Conservation (phyloP, 2,888 invertebrate genomes). For the Ectobius pallidus region DNA sequence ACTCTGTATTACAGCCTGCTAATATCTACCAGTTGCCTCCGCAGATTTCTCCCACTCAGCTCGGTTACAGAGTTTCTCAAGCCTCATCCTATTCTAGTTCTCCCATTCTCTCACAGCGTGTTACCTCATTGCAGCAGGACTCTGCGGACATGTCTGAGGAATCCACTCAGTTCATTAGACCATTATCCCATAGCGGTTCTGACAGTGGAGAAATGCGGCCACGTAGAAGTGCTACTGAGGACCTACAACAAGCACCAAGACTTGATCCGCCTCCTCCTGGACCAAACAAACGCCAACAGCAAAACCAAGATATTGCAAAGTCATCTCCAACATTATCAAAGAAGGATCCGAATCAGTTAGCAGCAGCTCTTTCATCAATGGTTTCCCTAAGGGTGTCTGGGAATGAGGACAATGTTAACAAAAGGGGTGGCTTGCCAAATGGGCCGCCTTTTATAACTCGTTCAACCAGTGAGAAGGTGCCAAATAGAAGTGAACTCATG, state of each 20-base stretch:
- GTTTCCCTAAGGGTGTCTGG: constrained; percentile 60
- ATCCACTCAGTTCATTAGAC: constrained; percentile 67
- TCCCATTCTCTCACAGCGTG: constrained; percentile 49
- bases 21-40: constrained; percentile 49
- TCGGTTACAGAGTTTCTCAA: constrained; percentile 49
- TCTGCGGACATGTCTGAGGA: constrained; percentile 49
- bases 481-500: constrained; percentile 85
- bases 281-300: constrained; percentile 21
- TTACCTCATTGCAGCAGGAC: not conserved
- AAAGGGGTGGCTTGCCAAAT: constrained; percentile 54
- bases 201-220: constrained; percentile 68
- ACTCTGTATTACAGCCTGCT: constrained; percentile 49
- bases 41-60: constrained; percentile 14
- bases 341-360: constrained; percentile 43
- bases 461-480: constrained; percentile 85
- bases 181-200: constrained; percentile 67
- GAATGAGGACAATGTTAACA: constrained; percentile 52
- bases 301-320: constrained; percentile 47
- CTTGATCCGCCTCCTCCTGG: constrained; percentile 45
- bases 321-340: constrained; percentile 42
- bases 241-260: constrained; percentile 12
- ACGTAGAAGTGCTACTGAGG: constrained; percentile 57
- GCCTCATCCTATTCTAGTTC: constrained; percentile 52
- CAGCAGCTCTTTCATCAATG: constrained; percentile 45
- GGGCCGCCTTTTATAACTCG: constrained; percentile 72